These are phyloP conservation scores for Subanguina moxae DNA, from an alignment of 1,140 invertebrate species.

Conservation along the genomic window DNA sequence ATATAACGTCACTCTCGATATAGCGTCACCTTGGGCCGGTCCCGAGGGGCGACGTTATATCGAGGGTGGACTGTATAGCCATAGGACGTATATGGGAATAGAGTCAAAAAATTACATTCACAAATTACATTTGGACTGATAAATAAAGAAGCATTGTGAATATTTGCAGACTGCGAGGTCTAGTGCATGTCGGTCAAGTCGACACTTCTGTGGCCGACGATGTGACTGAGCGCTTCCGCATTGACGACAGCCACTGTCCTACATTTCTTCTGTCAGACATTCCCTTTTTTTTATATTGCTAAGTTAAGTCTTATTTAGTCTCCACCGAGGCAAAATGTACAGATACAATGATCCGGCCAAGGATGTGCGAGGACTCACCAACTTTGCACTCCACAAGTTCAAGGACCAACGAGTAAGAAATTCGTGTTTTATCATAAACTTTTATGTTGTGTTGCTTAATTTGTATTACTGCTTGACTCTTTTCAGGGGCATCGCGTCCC, in stretches of 20 bases:
- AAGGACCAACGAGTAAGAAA: slow-evolving; percentile 46
- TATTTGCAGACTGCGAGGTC: slow-evolving; percentile 48
- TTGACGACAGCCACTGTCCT: slow-evolving; percentile 56
- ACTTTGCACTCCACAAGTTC: slow-evolving; percentile 57
- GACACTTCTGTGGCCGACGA: slow-evolving; percentile 57
- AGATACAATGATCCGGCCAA: slow-evolving; percentile 57
- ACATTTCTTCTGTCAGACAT: slow-evolving; percentile 52
- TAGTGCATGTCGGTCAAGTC: slow-evolving; percentile 58
- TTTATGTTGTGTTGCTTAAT: not conserved
- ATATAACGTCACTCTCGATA: no score
- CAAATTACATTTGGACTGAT: no score
- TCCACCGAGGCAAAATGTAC: slow-evolving; percentile 59
- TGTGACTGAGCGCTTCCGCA: slow-evolving; percentile 53
- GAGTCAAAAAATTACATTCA: no score
- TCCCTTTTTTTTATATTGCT: not conserved
- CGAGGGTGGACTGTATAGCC: no score
- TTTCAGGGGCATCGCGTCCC: slow-evolving; percentile 49
- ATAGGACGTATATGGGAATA: no score
- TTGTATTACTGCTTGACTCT: not conserved
- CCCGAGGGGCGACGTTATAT: no score
- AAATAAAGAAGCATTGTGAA: not conserved
- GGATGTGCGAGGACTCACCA: slow-evolving; percentile 50
- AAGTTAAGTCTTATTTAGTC: slow-evolving; percentile 28
- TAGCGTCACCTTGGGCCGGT: no score
- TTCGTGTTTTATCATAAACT: not conserved